Base-by-base conservation (phyloP, 1,140 invertebrate species). In the Achatina immaculata region DNA sequence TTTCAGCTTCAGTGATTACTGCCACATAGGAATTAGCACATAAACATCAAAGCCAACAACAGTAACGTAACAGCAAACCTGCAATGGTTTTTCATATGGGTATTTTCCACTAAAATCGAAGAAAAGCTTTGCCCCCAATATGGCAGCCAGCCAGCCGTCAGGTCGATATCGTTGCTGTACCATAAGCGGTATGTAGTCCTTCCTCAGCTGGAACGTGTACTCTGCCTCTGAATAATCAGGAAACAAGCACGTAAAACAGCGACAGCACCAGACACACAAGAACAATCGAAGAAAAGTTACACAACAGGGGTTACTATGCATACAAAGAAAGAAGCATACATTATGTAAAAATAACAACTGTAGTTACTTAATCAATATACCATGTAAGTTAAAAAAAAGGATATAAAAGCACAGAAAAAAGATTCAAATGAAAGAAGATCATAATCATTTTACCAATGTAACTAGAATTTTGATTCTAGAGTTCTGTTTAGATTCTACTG, bases 121-220 rank as follows among this genome's bases (percentile, higher is more conserved):
- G 83, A 87, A 90, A 14, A 90, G 81, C 66, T 90, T 90, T 43
- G 87, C 86, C 19, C 89, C 89, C 9, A 90, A 81, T 21, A 90
- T 86, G 14, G 86, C 75, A 31, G 88, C 89, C 0, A 90, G 84
- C 89, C 89, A 90, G 40, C 89, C 89, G 75, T 89, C 89, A 14
- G 89, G 88, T 28, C 85, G 73, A 77, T 90, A 90, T 55, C 84
- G 83, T 38, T 82, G 85, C 77, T 90, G 85, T 80, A 90, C 81
- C 85, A 89, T 88, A n/a, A 90, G 72, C 1, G 89, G 89, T 55
- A 90, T 88, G 81, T 89, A 86, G 51, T 88, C 86, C 74, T 90
- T 90, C n/a, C 87, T 69, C 16, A 86, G 77, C 51, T 89, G 84
- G 82, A 87, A 89, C 36, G 88, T 86, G 81, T 90, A 90, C 77